These are phyloP conservation scores for Alca torda DNA, from an alignment of 2,797 vertebrate species.

Conservation along the genomic window DNA sequence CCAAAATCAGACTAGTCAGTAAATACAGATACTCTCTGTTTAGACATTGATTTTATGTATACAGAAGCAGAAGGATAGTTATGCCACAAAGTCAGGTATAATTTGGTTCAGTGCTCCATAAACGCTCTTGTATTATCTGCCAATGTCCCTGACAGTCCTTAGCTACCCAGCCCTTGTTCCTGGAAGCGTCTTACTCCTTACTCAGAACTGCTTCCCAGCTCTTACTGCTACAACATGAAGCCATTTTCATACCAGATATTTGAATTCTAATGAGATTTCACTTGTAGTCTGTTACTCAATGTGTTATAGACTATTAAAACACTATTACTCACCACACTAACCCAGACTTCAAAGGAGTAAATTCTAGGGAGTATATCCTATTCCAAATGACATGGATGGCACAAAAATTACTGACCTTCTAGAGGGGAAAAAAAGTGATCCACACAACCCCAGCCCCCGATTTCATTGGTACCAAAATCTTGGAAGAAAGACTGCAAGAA, in stretches of 20 bases:
- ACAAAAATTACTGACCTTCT: not conserved
- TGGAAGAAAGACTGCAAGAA: not conserved
- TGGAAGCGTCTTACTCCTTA: not conserved
- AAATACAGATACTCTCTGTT: not conserved
- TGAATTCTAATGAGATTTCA: not conserved
- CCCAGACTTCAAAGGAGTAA: not conserved
- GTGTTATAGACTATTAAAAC: not conserved
- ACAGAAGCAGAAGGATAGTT: not conserved
- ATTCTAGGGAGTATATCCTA: not conserved
- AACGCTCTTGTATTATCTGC: not conserved
- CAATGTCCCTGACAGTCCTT: not conserved
- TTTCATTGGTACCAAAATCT: not conserved
- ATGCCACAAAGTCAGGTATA: not conserved
- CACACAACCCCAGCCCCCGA: not conserved
- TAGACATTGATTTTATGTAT: not conserved
- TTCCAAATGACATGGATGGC: not conserved
- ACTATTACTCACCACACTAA: not conserved
- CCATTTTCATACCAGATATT: not conserved
- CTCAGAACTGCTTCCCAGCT: not conserved
- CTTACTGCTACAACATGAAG: not conserved
- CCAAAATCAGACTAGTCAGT: not conserved
- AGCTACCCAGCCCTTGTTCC: not conserved
- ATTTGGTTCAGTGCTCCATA: not conserved
- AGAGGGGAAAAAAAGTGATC: not conserved
- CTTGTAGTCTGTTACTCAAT: not conserved